Conservation (phyloP, 1,140 invertebrate genomes). For the Zaprionus ghesquierei region DNA sequence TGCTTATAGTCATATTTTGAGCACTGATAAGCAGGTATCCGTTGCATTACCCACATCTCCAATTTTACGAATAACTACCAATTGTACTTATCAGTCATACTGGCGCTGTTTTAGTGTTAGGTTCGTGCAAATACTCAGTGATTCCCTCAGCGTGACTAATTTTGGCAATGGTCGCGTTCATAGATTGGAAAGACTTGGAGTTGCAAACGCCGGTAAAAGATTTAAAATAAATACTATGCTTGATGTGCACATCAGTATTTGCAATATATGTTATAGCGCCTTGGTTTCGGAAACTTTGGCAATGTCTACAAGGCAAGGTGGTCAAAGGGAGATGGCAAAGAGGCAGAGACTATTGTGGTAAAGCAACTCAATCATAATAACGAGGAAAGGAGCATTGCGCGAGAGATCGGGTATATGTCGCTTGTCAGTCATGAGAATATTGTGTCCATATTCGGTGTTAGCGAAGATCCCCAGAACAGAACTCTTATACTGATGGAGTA, state of each 20-base stretch:
- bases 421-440: background rate
- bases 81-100: background rate
- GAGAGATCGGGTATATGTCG: background rate
- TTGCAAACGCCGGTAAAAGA: too few relatives aligned
- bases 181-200: background rate
- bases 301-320: background rate
- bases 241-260: too few relatives aligned
- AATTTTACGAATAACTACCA: background rate
- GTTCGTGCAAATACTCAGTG: background rate
- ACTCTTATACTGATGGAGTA: background rate
- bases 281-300: background rate
- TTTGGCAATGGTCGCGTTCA: background rate
- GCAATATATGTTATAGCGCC: background rate
- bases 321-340: background rate
- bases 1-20: too few relatives aligned
- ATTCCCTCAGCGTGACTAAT: too few relatives aligned
- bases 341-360: background rate
- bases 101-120: background rate
- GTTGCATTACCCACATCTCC: background rate
- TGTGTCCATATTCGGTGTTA: background rate
- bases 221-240: too few relatives aligned
- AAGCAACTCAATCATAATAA: background rate
- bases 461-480: background rate
- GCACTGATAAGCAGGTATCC: background rate
- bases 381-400: background rate